These are phyloP conservation scores for Eupithecia dodoneata DNA, from an alignment of 2,888 invertebrate genomes.

Conservation along the genomic window DNA sequence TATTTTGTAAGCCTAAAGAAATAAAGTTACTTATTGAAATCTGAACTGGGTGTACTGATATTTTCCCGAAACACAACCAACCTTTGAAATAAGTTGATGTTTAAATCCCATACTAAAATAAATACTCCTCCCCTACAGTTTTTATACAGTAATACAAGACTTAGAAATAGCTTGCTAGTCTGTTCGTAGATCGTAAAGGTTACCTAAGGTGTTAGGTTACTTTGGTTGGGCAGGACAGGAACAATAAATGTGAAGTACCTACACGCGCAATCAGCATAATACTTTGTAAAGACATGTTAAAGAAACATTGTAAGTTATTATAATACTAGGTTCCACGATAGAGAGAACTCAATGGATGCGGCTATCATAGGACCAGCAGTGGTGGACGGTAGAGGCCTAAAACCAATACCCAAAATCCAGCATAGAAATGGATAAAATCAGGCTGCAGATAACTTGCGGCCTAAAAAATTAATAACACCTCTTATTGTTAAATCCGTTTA, in stretches of 20 bases:
- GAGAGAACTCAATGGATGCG: not conserved
- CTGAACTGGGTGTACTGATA: not conserved
- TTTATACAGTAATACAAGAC: not conserved
- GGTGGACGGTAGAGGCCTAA: not conserved
- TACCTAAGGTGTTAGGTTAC: not conserved
- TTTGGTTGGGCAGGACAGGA: constrained; percentile 1
- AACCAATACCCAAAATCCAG: not conserved
- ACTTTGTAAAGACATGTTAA: not conserved
- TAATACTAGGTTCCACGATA: not conserved
- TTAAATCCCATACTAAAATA: not conserved
- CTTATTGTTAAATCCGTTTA: too few relatives aligned
- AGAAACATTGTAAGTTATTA: not conserved
- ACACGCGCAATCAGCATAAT: not conserved
- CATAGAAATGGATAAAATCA: not conserved
- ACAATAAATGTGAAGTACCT: not conserved
- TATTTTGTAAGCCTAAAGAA: too few relatives aligned
- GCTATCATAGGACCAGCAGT: not conserved
- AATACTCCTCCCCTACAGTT: not conserved
- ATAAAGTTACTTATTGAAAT: too few relatives aligned
- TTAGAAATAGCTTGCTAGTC: not conserved
- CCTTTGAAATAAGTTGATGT: not conserved
- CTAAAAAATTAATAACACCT: too few relatives aligned
- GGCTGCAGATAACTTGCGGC: not conserved
- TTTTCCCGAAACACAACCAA: not conserved
- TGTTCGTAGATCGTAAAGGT: not conserved